These are phyloP conservation scores for Hedychridium roseum DNA, from an alignment of 2,888 invertebrate species.

Conservation along the genomic window DNA sequence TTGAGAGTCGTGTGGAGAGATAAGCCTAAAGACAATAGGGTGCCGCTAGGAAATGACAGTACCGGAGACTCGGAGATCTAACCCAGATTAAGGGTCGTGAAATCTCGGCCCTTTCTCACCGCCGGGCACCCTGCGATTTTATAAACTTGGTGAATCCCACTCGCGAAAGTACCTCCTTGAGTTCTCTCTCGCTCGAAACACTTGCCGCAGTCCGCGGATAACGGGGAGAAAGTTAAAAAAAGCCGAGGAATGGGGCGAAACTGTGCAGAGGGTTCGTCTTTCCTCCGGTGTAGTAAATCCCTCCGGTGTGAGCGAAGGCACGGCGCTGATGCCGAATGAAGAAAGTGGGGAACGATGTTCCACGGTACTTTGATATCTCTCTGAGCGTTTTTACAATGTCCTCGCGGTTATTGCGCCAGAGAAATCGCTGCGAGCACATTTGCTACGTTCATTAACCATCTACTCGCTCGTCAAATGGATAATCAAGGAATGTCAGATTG, in stretches of 20 bases:
- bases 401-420: too few species aligned
- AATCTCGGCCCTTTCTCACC: constrained; percentile 24
- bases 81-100: constrained; percentile 47
- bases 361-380: too few species aligned
- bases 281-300: constrained; percentile 33
- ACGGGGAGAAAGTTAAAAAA: constrained; percentile 12
- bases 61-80: constrained; percentile 38
- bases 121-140: constrained; percentile 32
- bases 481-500: too few species aligned
- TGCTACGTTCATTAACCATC: too few species aligned
- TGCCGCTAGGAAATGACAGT: constrained; percentile 46
- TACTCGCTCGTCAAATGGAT: too few species aligned
- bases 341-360: constrained; percentile 14
- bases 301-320: constrained; percentile 28
- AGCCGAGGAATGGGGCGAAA: neutral
- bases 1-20: constrained; percentile 33
- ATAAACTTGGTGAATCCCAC: constrained; percentile 45
- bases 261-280: neutral
- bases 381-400: too few species aligned
- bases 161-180: constrained; percentile 39
- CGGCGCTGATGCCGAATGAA: constrained; percentile 31
- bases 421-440: too few species aligned
- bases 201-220: constrained; percentile 31
- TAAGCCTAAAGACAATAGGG: constrained; percentile 55
- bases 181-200: constrained; percentile 34